These are phyloP conservation scores for Pyrgilauda ruficollis DNA, from an alignment of 2,113 vertebrate species.

Conservation along the genomic window DNA sequence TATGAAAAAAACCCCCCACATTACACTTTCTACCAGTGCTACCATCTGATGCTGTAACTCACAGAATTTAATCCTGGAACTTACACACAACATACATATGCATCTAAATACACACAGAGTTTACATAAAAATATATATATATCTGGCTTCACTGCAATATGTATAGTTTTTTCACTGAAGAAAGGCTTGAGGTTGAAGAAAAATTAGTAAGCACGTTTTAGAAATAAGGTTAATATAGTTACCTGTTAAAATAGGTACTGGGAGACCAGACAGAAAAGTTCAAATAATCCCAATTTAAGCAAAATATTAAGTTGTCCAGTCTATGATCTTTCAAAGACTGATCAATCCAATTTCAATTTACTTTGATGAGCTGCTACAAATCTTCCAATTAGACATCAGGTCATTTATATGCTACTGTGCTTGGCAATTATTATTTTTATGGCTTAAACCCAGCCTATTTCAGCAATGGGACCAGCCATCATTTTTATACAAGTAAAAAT, in stretches of 20 bases:
- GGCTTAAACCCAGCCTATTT: background rate
- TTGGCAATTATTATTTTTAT: background rate
- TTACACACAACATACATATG: slow-evolving; percentile 1
- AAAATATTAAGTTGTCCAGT: background rate
- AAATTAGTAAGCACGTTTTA: background rate
- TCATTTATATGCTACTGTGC: background rate
- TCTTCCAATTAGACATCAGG: background rate
- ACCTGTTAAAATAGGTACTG: slow-evolving; percentile 10
- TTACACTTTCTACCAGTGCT: slow-evolving; percentile 9
- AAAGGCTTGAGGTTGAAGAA: slow-evolving; percentile 20
- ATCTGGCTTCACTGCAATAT: slow-evolving; percentile 30
- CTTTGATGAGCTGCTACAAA: background rate
- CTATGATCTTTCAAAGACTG: background rate
- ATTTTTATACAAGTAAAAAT: background rate
- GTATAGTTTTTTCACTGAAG: slow-evolving; percentile 33
- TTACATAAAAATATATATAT: slow-evolving; percentile 21
- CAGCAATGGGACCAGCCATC: background rate
- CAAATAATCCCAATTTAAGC: background rate
- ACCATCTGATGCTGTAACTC: slow-evolving; percentile 48
- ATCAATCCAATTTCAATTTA: slow-evolving; percentile 15
- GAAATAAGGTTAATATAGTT: background rate
- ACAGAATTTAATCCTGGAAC: slow-evolving; percentile 41
- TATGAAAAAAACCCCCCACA: background rate
- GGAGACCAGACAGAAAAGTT: slow-evolving; percentile 11
- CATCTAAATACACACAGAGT: slow-evolving; percentile 23